A percentile compares a stretch with the other conserved stretches of the same genome.
phyloP scores from a whole-genome alignment of 2,888 invertebrate genomes.

The Cephus runcator region DNA sequence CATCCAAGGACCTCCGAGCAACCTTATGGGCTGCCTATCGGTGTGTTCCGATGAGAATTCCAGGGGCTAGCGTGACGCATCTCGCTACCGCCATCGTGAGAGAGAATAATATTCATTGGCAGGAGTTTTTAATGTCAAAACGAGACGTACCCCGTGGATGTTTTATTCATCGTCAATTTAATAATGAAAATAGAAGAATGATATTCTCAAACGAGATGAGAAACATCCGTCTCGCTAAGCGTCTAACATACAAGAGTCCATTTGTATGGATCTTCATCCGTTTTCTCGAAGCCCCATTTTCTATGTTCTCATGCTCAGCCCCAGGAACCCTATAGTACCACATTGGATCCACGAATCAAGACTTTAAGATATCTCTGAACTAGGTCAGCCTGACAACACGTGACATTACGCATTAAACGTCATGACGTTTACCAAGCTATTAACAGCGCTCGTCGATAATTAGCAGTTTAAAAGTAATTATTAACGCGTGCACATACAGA shows the following conservation, averaged over 20 bases:
- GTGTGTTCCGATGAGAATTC: conserved; percentile 6
- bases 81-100: conserved; percentile 28
- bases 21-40: conserved; percentile 1
- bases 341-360: not conserved
- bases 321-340: not conserved
- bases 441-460: conserved; percentile 55
- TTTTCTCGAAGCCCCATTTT: not conserved
- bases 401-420: conserved; percentile 54
- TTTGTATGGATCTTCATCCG: not conserved
- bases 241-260: not conserved
- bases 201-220: not conserved
- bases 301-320: not conserved
- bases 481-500: conserved; percentile 42
- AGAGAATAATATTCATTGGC: conserved; percentile 32
- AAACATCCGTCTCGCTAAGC: not conserved
- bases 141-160: conserved; percentile 13
- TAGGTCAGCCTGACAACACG: conserved; percentile 55
- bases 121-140: conserved; percentile 7
- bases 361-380: conserved; percentile 52
- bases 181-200: conserved; percentile 8
- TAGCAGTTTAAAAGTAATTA: conserved; percentile 56
- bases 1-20: conserved; percentile 16
- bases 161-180: conserved; percentile 27
- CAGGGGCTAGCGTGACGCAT: conserved; percentile 19
- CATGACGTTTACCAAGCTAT: conserved; percentile 49